Evolutionary conservation across 2,113 vertebrate genomes (phyloP).

Genomic region (Fukomys damarensis): DNA sequence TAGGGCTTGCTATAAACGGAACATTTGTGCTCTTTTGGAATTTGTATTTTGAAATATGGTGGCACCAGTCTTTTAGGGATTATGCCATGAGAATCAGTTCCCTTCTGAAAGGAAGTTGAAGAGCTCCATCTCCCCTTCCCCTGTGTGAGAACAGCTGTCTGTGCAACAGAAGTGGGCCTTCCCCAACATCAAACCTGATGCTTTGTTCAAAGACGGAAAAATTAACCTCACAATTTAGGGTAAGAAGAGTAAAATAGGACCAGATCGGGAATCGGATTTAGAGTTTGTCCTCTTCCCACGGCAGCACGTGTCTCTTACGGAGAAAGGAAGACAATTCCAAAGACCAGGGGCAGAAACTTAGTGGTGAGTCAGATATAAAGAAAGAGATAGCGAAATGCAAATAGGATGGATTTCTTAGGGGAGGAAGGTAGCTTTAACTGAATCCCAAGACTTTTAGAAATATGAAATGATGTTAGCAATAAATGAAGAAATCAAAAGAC

Average conservation of each 20-base stretch:
- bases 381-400: not conserved
- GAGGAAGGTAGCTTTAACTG: not conserved
- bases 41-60: not conserved
- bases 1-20: not conserved
- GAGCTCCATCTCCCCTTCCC: not conserved
- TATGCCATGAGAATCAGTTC: not conserved
- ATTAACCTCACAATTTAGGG: not conserved
- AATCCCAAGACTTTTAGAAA: not conserved
- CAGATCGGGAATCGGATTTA: not conserved
- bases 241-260: not conserved
- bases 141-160: not conserved
- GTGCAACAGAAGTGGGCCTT: not conserved
- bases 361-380: not conserved
- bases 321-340: not conserved
- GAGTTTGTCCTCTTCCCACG: not conserved
- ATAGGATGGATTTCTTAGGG: not conserved
- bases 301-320: not conserved
- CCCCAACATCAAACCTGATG: not conserved
- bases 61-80: not conserved
- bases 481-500: slow-evolving; percentile 17
- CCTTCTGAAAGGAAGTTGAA: not conserved
- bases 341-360: not conserved
- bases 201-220: not conserved
- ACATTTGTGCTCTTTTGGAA: not conserved
- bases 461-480: not conserved